Percentiles rank a stretch among this genome's conserved stretches.
Evolutionary conservation across 2,113 vertebrate species (phyloP).

Genomic region (Labeo catla): DNA sequence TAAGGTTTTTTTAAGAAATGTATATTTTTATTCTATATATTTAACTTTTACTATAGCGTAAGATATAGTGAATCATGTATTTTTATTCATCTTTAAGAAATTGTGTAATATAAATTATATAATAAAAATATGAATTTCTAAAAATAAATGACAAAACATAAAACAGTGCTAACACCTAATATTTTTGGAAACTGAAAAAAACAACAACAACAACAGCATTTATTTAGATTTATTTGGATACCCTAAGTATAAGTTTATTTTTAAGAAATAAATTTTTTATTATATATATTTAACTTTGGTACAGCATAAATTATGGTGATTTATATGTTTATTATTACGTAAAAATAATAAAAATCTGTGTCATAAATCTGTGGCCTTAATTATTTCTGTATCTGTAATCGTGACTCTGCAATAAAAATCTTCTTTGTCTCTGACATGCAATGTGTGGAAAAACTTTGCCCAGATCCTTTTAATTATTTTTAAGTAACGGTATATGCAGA

Average conservation of each 20-base stretch:
- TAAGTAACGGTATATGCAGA: background rate
- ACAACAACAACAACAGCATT: no score
- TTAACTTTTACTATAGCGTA: background rate
- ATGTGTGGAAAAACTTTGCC: background rate
- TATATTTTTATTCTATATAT: no score
- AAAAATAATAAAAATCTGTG: background rate
- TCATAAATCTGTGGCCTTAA: background rate
- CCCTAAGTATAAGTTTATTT: no score
- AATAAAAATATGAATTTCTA: no score
- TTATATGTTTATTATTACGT: background rate
- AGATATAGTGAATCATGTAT: background rate
- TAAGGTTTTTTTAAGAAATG: no score
- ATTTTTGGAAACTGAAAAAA: no score
- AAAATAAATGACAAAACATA: no score
- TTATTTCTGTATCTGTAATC: background rate
- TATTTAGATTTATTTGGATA: no score
- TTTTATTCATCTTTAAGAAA: background rate
- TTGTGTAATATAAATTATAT: no score
- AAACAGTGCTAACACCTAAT: no score
- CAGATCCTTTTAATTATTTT: background rate
- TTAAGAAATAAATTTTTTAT: no score
- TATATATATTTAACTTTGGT: background rate
- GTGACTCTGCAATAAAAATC: background rate
- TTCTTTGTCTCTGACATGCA: background rate
- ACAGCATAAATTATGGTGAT: background rate